Percentiles rank a stretch among this genome's conserved stretches.
phyloP scores from a whole-genome alignment of 2,888 invertebrate species.

The Seira ritae region DNA sequence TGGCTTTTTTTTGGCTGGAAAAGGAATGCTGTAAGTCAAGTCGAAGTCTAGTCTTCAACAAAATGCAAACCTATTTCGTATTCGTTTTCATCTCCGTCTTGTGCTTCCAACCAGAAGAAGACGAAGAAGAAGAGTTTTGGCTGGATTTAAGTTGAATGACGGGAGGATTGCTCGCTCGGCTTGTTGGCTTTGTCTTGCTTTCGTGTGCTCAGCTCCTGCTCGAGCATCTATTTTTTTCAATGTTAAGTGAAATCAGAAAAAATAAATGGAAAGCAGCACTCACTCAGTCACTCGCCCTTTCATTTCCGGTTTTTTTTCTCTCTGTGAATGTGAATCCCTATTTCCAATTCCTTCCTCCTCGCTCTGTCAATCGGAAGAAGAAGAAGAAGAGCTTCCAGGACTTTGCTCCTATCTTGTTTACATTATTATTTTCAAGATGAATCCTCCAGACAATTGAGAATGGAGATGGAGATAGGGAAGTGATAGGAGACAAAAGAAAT shows the following conservation, averaged over 20 bases:
- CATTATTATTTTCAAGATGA: constrained; percentile 21
- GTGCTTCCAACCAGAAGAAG: constrained; percentile 28
- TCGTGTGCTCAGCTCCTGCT: background rate
- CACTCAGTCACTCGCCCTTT: constrained; percentile 30
- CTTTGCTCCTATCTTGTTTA: constrained; percentile 5
- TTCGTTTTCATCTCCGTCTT: constrained; percentile 15
- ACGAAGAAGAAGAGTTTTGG: constrained; percentile 32
- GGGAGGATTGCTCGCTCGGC: constrained; percentile 52
- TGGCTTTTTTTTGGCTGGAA: too few relatives aligned
- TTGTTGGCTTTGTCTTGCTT: constrained; percentile 41
- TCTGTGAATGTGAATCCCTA: too few relatives aligned
- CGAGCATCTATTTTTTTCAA: background rate
- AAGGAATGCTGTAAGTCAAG: too few relatives aligned
- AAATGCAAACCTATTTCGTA: constrained; percentile 2
- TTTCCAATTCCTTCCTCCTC: background rate
- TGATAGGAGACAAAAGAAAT: background rate
- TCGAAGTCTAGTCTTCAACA: background rate
- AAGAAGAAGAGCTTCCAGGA: background rate
- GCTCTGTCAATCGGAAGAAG: constrained; percentile 43
- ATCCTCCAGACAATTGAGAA: constrained; percentile 22
- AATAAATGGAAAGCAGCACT: constrained; percentile 21
- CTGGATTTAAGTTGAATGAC: constrained; percentile 64
- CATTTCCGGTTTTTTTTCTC: constrained; percentile 54
- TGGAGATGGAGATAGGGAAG: background rate
- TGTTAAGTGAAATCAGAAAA: constrained; percentile 7